Evolutionary conservation across 1,140 invertebrate species (phyloP).

Genomic region (Melanaphis sacchari): DNA sequence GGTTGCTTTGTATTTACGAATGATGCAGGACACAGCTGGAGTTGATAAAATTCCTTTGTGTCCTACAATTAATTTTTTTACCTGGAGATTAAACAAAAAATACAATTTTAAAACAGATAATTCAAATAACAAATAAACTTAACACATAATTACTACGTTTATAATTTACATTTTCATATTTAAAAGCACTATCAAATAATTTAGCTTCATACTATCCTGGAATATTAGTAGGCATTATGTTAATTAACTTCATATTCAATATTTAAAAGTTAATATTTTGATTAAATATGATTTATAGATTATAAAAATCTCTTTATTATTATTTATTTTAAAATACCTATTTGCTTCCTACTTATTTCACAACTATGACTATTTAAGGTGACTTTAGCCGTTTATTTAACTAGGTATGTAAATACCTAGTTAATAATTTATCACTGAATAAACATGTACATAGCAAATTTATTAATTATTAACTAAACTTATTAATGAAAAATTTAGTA

Average conservation of each 20-base stretch:
- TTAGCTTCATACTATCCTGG: neutral
- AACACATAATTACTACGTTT: neutral
- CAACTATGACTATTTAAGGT: neutral
- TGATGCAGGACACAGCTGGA: constrained; percentile 93
- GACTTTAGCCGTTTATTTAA: neutral
- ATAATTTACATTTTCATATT: neutral
- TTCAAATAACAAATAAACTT: constrained; percentile 44
- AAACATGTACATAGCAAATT: neutral
- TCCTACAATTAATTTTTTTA: constrained; percentile 85
- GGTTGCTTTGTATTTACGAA: constrained; percentile 83
- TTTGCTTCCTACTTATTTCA: neutral
- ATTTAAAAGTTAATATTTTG: neutral
- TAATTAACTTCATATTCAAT: neutral
- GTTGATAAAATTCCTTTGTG: constrained; percentile 96
- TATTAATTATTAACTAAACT: neutral
- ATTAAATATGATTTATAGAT: neutral
- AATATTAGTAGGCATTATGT: neutral
- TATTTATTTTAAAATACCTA: neutral
- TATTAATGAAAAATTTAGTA: neutral
- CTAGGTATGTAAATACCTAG: no score
- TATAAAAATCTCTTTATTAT: neutral
- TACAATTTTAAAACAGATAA: constrained; percentile 51
- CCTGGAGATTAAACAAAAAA: constrained; percentile 68
- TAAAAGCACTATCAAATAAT: neutral
- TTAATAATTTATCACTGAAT: neutral